These are phyloP conservation scores for Ceratosolen solmsi DNA, from an alignment of 1,140 invertebrate genomes.

Conservation along the genomic window DNA sequence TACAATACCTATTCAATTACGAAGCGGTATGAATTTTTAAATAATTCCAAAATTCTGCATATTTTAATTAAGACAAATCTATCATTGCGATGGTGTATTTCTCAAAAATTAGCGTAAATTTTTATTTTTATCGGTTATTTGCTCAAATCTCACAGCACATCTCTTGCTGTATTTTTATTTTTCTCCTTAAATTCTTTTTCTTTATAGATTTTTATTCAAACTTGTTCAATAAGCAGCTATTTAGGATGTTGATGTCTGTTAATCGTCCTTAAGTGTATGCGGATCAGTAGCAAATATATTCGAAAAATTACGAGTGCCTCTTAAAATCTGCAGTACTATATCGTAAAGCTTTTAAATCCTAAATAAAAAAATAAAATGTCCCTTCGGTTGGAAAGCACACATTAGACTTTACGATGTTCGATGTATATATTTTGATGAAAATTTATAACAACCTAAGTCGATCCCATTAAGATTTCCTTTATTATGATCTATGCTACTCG, in stretches of 20 bases:
- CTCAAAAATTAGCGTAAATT: too few relatives aligned
- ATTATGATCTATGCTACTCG: slow-evolving; percentile 36
- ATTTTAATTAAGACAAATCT: too few relatives aligned
- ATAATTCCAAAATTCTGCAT: too few relatives aligned
- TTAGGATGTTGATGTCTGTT: not conserved
- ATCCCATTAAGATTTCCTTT: slow-evolving; percentile 41
- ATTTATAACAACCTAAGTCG: slow-evolving; percentile 29
- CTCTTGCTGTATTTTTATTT: too few relatives aligned
- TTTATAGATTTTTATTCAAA: too few relatives aligned
- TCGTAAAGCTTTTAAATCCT: slow-evolving; percentile 17
- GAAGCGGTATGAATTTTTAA: too few relatives aligned
- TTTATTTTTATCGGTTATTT: too few relatives aligned
- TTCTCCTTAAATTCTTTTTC: too few relatives aligned
- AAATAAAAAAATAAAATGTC: slow-evolving; percentile 35
- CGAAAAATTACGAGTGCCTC: not conserved
- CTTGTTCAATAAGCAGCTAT: too few relatives aligned
- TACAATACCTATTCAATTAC: too few relatives aligned
- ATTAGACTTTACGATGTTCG: slow-evolving; percentile 38
- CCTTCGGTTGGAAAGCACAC: slow-evolving; percentile 12
- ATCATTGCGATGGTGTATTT: too few relatives aligned
- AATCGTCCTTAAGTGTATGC: not conserved
- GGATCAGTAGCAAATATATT: not conserved
- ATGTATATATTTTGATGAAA: slow-evolving; percentile 41
- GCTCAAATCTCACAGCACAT: too few relatives aligned
- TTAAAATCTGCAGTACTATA: not conserved